Evolutionary conservation across 2,113 vertebrate species (phyloP), one percentile per base, ranked within the genome.

Genomic region (Ictalurus furcatus): DNA sequence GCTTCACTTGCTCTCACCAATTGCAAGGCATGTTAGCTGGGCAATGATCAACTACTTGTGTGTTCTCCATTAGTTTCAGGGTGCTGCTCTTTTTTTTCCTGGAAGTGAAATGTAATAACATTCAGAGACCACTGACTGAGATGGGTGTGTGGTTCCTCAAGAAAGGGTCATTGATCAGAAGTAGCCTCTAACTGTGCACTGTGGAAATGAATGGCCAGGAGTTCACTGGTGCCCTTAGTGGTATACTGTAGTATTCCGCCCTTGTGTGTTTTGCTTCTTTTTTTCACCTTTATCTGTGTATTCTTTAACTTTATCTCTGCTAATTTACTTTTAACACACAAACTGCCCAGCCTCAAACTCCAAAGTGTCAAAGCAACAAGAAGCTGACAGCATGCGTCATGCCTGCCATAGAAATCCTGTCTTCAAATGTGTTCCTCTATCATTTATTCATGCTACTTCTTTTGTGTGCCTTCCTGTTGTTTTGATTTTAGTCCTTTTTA

Each of bases 101-200:
- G 92, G 92, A 92, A 90, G 92, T 88, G 89, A 91, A 90, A 93
- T 94, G 93, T 94, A 94, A 96, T 95, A 94, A 94, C 92, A 94
- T 91, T 91, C 81, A 90, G 92, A 93, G 92, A 87, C 89, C 92
- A 93, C 94, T 95, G 91, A 93, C 90, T 94, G 92, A 90, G 90
- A 93, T 94, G 92, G 88, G 91, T 91, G 90, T 91, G 89, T 88
- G 91, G 93, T 94, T 95, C 92, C 93, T 93, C 92, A 85, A 92
- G 94, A 93, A 93, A 94, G 86, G 90, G 85, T 91, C 90, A 94
- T 94, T 94, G 94, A 94, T 95, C 93, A 95, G 92, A 94, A 91
- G 89, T 92, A 91, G 81, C 74, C 91, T 90, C 85, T 92, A 91
- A 92, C 86, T 65, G 88, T 63, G 82, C 92, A 91, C 86, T 93